A percentile compares a stretch with the other conserved stretches of the same genome.
Conservation (phyloP, 1,140 invertebrate species). For the Capitella teleta region DNA sequence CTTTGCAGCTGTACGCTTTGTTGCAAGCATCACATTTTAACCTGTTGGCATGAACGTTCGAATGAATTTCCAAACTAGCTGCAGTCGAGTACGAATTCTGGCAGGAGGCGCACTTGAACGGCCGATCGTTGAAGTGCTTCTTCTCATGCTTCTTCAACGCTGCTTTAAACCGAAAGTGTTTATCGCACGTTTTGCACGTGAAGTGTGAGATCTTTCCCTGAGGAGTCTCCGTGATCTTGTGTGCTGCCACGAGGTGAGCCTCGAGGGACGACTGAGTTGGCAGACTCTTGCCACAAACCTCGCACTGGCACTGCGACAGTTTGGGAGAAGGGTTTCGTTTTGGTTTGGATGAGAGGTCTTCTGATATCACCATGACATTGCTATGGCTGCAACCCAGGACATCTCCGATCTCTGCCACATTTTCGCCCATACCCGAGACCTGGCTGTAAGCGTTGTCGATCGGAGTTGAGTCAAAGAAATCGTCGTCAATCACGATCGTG, state of each 20-base stretch:
- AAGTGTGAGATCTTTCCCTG: slow-evolving; percentile 10
- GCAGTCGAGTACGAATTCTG: slow-evolving; percentile 4
- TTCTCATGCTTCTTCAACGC: slow-evolving; percentile 4
- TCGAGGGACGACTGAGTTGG: slow-evolving; percentile 6
- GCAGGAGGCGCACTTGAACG: slow-evolving; percentile 4
- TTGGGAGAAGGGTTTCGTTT: no score
- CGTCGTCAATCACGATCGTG: slow-evolving; percentile 1
- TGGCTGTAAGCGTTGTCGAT: no score
- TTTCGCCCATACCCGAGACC: no score
- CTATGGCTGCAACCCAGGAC: background rate
- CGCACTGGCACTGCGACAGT: slow-evolving; percentile 8
- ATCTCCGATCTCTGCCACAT: background rate
- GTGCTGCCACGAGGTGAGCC: slow-evolving; percentile 9
- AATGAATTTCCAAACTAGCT: slow-evolving; percentile 4
- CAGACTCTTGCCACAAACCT: slow-evolving; percentile 11
- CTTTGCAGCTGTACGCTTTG: slow-evolving; percentile 8
- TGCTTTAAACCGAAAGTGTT: slow-evolving; percentile 6
- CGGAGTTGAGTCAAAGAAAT: background rate
- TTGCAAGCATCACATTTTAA: slow-evolving; percentile 9
- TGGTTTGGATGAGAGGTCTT: background rate
- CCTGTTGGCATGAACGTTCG: slow-evolving; percentile 6
- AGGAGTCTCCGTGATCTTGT: slow-evolving; percentile 5
- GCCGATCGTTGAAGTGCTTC: slow-evolving; percentile 3
- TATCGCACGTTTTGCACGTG: slow-evolving; percentile 5
- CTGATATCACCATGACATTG: background rate